phyloP scores from a whole-genome alignment of 2,113 vertebrate genomes.

The Scalopus aquaticus region DNA sequence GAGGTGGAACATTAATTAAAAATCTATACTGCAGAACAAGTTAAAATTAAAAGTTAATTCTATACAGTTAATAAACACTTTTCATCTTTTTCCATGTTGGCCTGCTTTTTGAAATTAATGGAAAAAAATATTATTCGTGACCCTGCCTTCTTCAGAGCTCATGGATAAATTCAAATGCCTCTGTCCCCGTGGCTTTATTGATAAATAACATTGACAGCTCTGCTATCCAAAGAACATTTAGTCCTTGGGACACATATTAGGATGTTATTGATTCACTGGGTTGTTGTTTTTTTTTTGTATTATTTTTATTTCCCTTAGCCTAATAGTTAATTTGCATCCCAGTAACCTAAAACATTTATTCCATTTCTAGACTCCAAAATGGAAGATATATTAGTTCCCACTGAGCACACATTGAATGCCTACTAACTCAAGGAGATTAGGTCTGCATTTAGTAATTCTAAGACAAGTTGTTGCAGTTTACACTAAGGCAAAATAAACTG shows the following conservation, averaged over 20 bases:
- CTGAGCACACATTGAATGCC: constrained; percentile 49
- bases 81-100: constrained; percentile 72
- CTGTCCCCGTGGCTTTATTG: constrained; percentile 85
- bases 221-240: neutral
- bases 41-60: constrained; percentile 48
- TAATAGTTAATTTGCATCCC: constrained; percentile 73
- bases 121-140: constrained; percentile 86
- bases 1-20: neutral
- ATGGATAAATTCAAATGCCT: constrained; percentile 81
- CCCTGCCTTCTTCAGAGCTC: constrained; percentile 86
- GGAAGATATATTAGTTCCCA: constrained; percentile 65
- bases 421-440: constrained; percentile 42
- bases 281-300: constrained; percentile 59
- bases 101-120: constrained; percentile 86
- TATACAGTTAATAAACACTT: neutral
- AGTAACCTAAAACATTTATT: constrained; percentile 55
- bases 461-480: constrained; percentile 27
- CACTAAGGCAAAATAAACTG: constrained; percentile 57
- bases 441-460: constrained; percentile 46
- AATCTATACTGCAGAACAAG: neutral
- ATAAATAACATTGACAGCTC: constrained; percentile 75
- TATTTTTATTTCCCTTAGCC: constrained; percentile 51
- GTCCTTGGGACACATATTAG: neutral
- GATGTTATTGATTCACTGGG: constrained; percentile 24
- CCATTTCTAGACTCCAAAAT: constrained; percentile 48